Evolutionary conservation across 64 coral and sea anemone species (phyloP).

Genomic region (Porites australiensis): DNA sequence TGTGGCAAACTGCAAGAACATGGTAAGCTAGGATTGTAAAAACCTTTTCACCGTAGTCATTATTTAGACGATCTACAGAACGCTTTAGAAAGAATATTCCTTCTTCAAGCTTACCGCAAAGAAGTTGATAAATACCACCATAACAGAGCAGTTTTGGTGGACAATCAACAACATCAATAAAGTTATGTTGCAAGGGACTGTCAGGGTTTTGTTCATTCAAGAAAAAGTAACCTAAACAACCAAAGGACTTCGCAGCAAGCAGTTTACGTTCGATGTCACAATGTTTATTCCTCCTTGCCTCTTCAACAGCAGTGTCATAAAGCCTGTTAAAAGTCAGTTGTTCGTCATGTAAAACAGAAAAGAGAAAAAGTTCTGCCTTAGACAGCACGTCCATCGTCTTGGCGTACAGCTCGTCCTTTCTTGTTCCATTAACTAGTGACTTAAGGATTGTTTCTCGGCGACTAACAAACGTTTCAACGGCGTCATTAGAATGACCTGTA

Average conservation of each 20-base stretch:
- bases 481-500: too few species aligned
- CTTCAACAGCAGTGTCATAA: background rate
- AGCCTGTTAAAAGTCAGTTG: background rate
- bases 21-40: background rate
- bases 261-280: background rate
- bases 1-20: constrained; percentile 14
- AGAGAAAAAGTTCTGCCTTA: background rate
- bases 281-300: background rate
- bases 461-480: too few species aligned
- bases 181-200: background rate
- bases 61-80: background rate
- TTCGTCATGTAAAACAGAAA: background rate
- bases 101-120: background rate
- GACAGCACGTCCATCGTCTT: too few species aligned
- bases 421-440: too few species aligned
- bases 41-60: background rate
- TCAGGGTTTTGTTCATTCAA: background rate
- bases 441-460: too few species aligned
- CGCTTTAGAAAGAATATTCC: background rate
- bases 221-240: background rate
- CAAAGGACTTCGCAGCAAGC: constrained; percentile 21
- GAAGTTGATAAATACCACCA: constrained; percentile 1
- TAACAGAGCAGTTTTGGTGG: background rate
- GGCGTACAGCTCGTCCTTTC: too few species aligned
- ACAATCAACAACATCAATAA: too few species aligned